Evolutionary conservation across 1,140 invertebrate species (phyloP).

Genomic region (Patella vulgata): DNA sequence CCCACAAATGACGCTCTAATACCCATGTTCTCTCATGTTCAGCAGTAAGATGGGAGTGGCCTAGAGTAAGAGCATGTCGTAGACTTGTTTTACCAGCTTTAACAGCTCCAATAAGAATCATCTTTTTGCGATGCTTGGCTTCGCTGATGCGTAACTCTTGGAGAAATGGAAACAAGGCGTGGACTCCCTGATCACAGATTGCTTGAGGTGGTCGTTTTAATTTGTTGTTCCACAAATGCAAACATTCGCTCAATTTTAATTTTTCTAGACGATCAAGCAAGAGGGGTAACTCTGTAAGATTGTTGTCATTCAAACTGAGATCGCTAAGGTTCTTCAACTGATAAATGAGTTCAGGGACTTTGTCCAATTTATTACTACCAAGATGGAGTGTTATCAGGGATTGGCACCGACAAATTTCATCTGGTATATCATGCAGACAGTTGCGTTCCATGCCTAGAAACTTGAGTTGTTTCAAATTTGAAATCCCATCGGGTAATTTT

Average conservation of each 20-base stretch:
- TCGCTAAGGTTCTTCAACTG: slow-evolving; percentile 43
- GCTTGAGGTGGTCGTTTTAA: slow-evolving; percentile 56
- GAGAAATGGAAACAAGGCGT: slow-evolving; percentile 46
- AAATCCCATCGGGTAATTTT: slow-evolving; percentile 44
- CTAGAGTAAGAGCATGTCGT: slow-evolving; percentile 53
- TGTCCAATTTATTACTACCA: slow-evolving; percentile 44
- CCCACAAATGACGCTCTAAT: slow-evolving; percentile 59
- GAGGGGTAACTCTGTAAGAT: slow-evolving; percentile 54
- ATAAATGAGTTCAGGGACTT: slow-evolving; percentile 48
- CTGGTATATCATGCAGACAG: slow-evolving; percentile 46
- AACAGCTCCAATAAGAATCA: slow-evolving; percentile 59
- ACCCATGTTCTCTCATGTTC: slow-evolving; percentile 61
- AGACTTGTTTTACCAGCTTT: slow-evolving; percentile 61
- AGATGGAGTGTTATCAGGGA: slow-evolving; percentile 41
- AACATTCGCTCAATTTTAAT: slow-evolving; percentile 39
- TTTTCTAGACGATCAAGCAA: slow-evolving; percentile 53
- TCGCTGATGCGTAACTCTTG: slow-evolving; percentile 49
- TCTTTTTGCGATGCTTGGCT: slow-evolving; percentile 54
- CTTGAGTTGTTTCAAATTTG: slow-evolving; percentile 44
- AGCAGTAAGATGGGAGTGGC: slow-evolving; percentile 50
- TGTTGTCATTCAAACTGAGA: slow-evolving; percentile 55
- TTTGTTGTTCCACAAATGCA: slow-evolving; percentile 52
- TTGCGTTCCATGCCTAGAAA: slow-evolving; percentile 50
- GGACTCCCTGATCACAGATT: slow-evolving; percentile 55
- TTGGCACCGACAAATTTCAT: slow-evolving; percentile 49